phyloP scores from a whole-genome alignment of 23 tunicate species.

The Halocynthia roretzi region DNA sequence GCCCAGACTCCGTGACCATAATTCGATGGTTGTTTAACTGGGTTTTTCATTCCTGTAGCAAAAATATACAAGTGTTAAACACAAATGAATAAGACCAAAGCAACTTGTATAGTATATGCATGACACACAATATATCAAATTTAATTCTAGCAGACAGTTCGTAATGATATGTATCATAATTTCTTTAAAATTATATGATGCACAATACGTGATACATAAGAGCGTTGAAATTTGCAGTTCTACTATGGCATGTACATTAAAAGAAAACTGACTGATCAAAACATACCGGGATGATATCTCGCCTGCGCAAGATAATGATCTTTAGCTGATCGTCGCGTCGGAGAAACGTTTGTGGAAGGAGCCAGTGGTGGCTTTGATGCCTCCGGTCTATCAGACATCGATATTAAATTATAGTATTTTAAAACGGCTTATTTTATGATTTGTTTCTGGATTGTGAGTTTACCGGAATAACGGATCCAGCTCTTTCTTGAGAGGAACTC shows the following conservation, averaged over 20 bases:
- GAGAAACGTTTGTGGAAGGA: constrained; percentile 11
- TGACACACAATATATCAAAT: too few species aligned
- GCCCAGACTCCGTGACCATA: constrained; percentile 5
- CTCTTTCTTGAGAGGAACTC: constrained; percentile 10
- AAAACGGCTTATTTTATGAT: neutral
- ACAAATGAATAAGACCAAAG: too few species aligned
- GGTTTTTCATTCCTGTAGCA: constrained; percentile 6
- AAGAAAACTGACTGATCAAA: neutral
- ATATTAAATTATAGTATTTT: neutral
- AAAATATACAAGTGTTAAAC: neutral
- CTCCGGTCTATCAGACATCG: constrained; percentile 5
- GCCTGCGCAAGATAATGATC: constrained; percentile 79
- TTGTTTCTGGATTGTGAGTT: neutral
- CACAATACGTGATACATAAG: too few species aligned
- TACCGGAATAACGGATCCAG: constrained; percentile 9
- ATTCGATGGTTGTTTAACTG: constrained; percentile 1
- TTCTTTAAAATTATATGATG: too few species aligned
- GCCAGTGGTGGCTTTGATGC: constrained; percentile 7
- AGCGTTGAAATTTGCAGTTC: too few species aligned
- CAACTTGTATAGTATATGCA: too few species aligned
- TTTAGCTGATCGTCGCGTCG: constrained; percentile 50
- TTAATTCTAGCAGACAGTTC: too few species aligned
- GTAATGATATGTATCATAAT: too few species aligned
- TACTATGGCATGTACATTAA: too few species aligned
- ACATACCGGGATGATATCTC: constrained; percentile 80